Conservation (phyloP, 2,888 invertebrate genomes). For the Tachina fera region DNA sequence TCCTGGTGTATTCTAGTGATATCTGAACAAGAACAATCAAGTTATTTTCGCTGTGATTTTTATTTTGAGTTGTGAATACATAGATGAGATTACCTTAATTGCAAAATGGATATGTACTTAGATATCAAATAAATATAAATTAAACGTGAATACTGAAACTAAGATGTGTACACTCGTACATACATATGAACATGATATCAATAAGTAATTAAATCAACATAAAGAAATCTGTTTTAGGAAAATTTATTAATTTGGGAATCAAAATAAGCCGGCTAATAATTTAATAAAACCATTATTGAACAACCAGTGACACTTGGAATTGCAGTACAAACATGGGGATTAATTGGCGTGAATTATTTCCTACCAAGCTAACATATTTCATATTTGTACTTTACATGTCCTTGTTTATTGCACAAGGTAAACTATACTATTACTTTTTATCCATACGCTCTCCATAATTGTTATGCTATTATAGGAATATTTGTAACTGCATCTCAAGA, state of each 20-base stretch:
- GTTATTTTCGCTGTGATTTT: too few relatives aligned
- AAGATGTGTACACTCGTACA: not conserved
- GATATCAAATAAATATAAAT: too few relatives aligned
- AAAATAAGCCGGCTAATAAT: not conserved
- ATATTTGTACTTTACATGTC: constrained; percentile 94
- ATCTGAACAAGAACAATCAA: too few relatives aligned
- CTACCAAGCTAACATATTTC: constrained; percentile 90
- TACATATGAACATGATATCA: not conserved
- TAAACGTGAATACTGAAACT: too few relatives aligned
- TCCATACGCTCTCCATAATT: not conserved
- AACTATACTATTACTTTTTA: constrained; percentile 72
- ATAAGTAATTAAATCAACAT: not conserved
- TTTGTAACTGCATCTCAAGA: constrained; percentile 95
- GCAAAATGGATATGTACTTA: too few relatives aligned
- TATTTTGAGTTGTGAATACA: too few relatives aligned
- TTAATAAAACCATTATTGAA: not conserved
- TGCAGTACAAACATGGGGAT: constrained; percentile 75
- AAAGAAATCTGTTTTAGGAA: not conserved
- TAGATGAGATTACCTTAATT: too few relatives aligned
- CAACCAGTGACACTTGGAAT: not conserved
- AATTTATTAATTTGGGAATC: not conserved
- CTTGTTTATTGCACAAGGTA: constrained; percentile 96
- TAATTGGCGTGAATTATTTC: constrained; percentile 89
- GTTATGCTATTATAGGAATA: constrained; percentile 87
- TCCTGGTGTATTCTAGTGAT: not conserved